Base-by-base conservation (phyloP, 2,797 vertebrate genomes). In the Urocyon cinereoargenteus region DNA sequence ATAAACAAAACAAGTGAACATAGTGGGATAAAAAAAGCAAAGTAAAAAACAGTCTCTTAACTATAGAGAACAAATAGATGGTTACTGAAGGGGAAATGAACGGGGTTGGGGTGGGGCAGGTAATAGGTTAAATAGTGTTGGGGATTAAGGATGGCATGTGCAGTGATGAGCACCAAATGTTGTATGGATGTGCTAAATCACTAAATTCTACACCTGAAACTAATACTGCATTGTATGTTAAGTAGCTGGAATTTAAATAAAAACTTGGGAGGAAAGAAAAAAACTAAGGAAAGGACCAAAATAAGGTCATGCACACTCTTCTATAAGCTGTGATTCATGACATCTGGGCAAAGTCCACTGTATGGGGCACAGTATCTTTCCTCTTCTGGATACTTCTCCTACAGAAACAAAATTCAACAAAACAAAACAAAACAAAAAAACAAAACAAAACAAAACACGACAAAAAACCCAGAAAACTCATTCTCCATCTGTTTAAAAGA, bases 321-420 rank as follows among this genome's bases (percentile, higher is more conserved):
- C 8, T 36, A 1, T 55, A 85, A 78, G 49, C 2, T 18, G 5
- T 34, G 2, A 6, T 12, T 59, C 7, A 2, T 8, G 49, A 34
- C 4, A 24, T 77, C 40, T 94, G 10, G 13, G 1, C 21, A 93
- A 13, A 51, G 40, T 14, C 8, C 4, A 10, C 6, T 53, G 3
- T 3, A 19, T 2, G 1, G 24, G 15, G 6, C 3, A 14, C 3
- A 24, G 0, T 15, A 1, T 59, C 28, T 64, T 77, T 66, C 21
- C 24, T 73, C 19, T 89, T 45, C 34, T 61, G 16, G 6, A 14
- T 5, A 53, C 2, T 40, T 6, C 36, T 66, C 7, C 22, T 78
- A 0, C 5, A 61, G 19, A 11, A 57, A 85, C 7, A 93, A 81
- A 92, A 79, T 16, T 40, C 5, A 8, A 34, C 22, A 55, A 85